Evolutionary conservation across 2,113 vertebrate genomes (phyloP), one percentile per base, ranked within the genome.

Genomic region (Eolophus roseicapilla): DNA sequence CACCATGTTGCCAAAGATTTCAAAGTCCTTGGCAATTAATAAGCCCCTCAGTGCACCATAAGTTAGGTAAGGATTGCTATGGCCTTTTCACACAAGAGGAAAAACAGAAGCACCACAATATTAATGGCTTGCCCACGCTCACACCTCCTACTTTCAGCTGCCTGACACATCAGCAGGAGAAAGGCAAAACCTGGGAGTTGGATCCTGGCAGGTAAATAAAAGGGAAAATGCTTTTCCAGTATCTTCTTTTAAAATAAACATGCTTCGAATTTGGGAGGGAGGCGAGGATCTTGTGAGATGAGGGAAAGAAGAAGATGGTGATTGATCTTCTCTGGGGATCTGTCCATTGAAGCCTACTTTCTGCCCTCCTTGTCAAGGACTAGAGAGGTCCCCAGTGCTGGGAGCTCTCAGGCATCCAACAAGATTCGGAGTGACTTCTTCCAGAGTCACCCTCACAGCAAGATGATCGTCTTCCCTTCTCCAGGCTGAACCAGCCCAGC

Each of bases 141-240:
- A 92, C 82, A 92, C 43, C 60, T 86, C 43, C 73, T 86, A 19
- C 85, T 84, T 93, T 93, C 83, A 96, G 57, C 43, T 79, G 29
- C 50, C 24, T 82, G 60, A 47, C 55, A 80, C 0, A 1, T 49
- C 76, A 86, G 55, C 39, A 95, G 33, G 44, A 86, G 65, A 89
- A 82, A 88, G 10, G 18, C 13, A 93, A 93, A 90, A 64, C 49
- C 44, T 69, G 29, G 52, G 33, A 69, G n/a, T 13, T 43, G 17
- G 17, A 78, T 84, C 39, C 43, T 84, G 19, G n/a, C 18, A 62
- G 20, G 28, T 44, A 84, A 83, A 13, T 19, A 69, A 86, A 86
- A 78, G 47, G 7, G 17, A 70, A 96, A 92, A 55, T 0, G 0
- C 20, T 52, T 63, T 82, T 82, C 43, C 11, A 64, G 7, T 47